Base-by-base conservation (phyloP, 2,113 vertebrate genomes). In the Apeltes quadracus region DNA sequence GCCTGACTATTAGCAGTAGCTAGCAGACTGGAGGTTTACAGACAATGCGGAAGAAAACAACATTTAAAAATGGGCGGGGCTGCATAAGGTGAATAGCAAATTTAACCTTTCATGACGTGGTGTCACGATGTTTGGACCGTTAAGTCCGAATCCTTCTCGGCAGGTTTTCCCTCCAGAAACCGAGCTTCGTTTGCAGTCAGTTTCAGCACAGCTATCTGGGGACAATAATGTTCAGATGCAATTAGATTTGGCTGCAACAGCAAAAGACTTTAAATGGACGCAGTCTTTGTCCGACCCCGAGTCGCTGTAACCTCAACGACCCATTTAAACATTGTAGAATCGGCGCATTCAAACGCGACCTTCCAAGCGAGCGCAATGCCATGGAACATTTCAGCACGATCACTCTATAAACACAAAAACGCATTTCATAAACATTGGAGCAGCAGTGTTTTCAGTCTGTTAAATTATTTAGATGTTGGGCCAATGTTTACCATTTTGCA, bases 401-500 rank as follows among this genome's bases (percentile, higher is more conserved):
- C 70, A 44, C 71, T 79, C 41, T 74, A 62, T 91, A 86, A 90
- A 89, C 84, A 88, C 84, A 81, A 81, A 54, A 82, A 82, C 32
- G 50, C 53, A 72, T 67, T 83, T 87, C 74, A 81, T 90, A 89
- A 90, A 88, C 85, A 87, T 59, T 79, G 76, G 76, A 81, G 83
- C 85, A 54, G 81, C 68, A n/a, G 43, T 81, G 78, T 87, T 87
- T 86, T 82, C 61, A 69, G 75, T 59, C 83, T 74, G 72, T 81
- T 90, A 59, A 87, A 86, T 87, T 84, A 93, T 93, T 90, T 70
- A 90, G 76, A 84, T 72, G 79, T 83, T 39, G 78, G 62, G 83
- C 84, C 88, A 88, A 84, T 91, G 87, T 92, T 92, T 92, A 87
- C 84, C 67, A 85, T 79, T 90, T 87, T 81, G 65, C 87, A 90